A percentile compares a stretch with the other conserved stretches of the same genome.
These are phyloP conservation scores for Micromesistius poutassou DNA, from an alignment of 2,797 vertebrate genomes.

Conservation along the genomic window DNA sequence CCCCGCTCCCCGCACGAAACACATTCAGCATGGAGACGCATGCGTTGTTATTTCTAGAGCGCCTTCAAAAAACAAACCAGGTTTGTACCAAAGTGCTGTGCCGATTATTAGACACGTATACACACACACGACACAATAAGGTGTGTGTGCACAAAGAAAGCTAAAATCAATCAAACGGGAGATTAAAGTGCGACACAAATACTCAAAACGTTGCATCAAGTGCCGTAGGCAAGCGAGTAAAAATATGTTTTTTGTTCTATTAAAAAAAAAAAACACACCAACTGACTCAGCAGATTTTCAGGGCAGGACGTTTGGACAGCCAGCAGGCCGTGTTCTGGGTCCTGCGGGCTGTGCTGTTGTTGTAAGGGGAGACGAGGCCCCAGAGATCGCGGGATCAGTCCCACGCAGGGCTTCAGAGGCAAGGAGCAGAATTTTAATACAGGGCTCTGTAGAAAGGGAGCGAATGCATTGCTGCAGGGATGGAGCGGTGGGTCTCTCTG, in stretches of 20 bases:
- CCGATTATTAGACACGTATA: too few species aligned
- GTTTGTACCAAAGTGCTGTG: too few species aligned
- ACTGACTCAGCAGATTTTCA: neutral
- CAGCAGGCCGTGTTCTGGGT: neutral
- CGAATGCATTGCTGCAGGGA: too few species aligned
- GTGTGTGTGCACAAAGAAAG: neutral
- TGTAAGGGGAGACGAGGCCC: too few species aligned
- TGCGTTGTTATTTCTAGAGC: neutral
- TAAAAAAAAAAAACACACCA: neutral
- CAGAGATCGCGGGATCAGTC: too few species aligned
- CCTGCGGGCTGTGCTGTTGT: neutral
- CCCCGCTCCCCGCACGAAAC: slow-evolving; percentile 50
- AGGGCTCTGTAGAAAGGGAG: too few species aligned
- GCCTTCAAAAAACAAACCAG: too few species aligned
- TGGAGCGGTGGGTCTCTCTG: too few species aligned
- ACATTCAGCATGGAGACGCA: slow-evolving; percentile 37
- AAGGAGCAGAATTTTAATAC: too few species aligned
- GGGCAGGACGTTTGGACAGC: neutral
- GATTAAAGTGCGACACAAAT: too few species aligned
- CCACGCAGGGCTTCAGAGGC: too few species aligned
- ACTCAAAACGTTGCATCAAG: too few species aligned
- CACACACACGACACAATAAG: neutral
- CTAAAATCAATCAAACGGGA: neutral
- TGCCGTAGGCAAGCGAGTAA: neutral
- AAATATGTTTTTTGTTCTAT: neutral